Evolutionary conservation across 2,113 vertebrate genomes (phyloP), one percentile per base, ranked within the genome.

Genomic region (Semicossyphus pulcher): DNA sequence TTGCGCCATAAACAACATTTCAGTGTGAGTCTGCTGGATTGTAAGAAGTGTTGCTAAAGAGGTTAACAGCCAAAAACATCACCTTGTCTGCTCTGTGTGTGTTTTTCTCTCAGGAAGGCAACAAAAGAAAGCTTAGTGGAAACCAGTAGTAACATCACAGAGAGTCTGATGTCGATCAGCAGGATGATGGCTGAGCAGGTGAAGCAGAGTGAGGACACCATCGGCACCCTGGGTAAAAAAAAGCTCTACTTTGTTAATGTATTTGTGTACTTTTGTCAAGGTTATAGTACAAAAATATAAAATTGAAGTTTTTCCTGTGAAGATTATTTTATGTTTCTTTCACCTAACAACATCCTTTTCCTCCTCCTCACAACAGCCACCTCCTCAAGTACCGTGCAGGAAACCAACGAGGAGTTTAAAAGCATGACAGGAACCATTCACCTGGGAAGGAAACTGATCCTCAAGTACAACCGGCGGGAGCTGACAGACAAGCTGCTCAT

Each of bases 151-250:
- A 87, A 88, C 90, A 97, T 98, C 92, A 98, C 97, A 0, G 97
- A 97, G 91, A 97, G 87, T 47, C 92, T 98, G 87, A 97, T 98
- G 96, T 93, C 95, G 6, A 94, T 98, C 89, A 97, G 96, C 88
- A 94, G 96, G 76, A 95, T 97, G 96, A 98, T 99, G 97, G 89
- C 97, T 1, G 95, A 97, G 81, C 96, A 97, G 80, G 97, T 98
- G 36, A 94, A 95, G 82, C 96, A 97, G 92, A 99, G 95, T 0
- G 95, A 97, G 80, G 96, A 97, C 80, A 92, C 94, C 0, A 94
- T 98, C 80, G 92, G 95, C 31, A 93, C 93, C 0, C 88, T 98
- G 80, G 96, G 97, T 98, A 82, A 86, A 29, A 23, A 41, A 26
- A 32, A 28, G 10, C 5, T 29, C 1, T 20, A 26, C 12, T 31